Conservation (phyloP, 2,888 invertebrate species). For the Neoitamus cyanurus region DNA sequence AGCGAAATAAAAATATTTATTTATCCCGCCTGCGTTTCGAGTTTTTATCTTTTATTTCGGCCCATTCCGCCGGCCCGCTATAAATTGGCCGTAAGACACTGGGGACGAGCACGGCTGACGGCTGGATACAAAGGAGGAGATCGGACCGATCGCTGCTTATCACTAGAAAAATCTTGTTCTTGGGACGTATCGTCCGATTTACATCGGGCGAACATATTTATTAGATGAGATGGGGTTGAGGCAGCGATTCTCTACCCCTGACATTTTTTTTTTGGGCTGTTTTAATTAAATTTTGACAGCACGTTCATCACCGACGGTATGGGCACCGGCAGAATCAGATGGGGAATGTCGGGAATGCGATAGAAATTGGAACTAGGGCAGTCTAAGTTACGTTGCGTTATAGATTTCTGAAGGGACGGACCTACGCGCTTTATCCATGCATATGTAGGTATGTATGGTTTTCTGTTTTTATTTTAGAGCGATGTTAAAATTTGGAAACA, state of each 20-base stretch:
- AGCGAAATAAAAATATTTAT: constrained; percentile 37
- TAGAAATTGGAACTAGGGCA: not conserved
- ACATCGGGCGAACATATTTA: constrained; percentile 5
- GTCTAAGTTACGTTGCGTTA: no score
- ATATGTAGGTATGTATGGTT: no score
- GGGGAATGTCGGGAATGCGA: not conserved
- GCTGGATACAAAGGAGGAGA: not conserved
- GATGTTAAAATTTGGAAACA: no score
- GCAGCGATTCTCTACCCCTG: not conserved
- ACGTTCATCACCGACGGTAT: not conserved
- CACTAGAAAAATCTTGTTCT: constrained; percentile 32
- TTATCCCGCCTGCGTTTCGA: constrained; percentile 10
- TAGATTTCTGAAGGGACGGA: no score
- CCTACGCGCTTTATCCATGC: no score
- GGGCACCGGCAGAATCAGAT: not conserved
- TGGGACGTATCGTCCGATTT: constrained; percentile 4
- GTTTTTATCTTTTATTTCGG: not conserved
- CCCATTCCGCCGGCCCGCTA: not conserved
- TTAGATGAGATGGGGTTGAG: not conserved
- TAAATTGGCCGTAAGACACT: constrained; percentile 35
- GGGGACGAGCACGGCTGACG: not conserved
- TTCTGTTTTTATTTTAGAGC: no score
- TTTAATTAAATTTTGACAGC: constrained; percentile 35
- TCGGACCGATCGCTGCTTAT: not conserved
- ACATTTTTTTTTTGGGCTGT: not conserved